A percentile compares a stretch with the other conserved stretches of the same genome.
phyloP scores from a whole-genome alignment of 2,113 vertebrate species.

The Peromyscus polionotus region DNA sequence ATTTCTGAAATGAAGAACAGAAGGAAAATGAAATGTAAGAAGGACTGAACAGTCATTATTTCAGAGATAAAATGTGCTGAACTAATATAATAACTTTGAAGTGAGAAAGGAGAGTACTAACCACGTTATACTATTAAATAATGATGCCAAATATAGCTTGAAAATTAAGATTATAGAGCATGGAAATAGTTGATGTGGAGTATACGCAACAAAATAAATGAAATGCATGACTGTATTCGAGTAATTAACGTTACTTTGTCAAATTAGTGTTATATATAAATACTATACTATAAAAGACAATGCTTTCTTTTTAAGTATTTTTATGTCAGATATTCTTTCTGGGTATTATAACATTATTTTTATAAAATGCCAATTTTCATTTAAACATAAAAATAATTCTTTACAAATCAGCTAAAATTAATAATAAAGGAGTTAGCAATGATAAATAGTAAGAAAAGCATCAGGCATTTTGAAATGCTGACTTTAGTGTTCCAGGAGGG shows the following conservation, averaged over 20 bases:
- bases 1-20: not conserved
- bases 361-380: not conserved
- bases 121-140: not conserved
- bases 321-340: not conserved
- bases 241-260: not conserved
- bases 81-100: not conserved
- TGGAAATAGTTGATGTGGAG: not conserved
- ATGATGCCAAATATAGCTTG: not conserved
- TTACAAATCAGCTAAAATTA: not conserved
- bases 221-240: not conserved
- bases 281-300: no score
- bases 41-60: no score
- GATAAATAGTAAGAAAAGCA: slow-evolving; percentile 38
- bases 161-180: not conserved
- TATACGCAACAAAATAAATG: not conserved
- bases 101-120: not conserved
- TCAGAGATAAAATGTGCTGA: not conserved
- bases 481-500: not conserved
- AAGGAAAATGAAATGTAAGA: not conserved
- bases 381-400: not conserved
- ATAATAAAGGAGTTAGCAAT: slow-evolving; percentile 6
- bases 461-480: not conserved
- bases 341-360: not conserved
- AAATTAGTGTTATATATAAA: not conserved
- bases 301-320: not conserved